Conservation (phyloP, 2,113 vertebrate genomes). For the Proteles cristata region DNA sequence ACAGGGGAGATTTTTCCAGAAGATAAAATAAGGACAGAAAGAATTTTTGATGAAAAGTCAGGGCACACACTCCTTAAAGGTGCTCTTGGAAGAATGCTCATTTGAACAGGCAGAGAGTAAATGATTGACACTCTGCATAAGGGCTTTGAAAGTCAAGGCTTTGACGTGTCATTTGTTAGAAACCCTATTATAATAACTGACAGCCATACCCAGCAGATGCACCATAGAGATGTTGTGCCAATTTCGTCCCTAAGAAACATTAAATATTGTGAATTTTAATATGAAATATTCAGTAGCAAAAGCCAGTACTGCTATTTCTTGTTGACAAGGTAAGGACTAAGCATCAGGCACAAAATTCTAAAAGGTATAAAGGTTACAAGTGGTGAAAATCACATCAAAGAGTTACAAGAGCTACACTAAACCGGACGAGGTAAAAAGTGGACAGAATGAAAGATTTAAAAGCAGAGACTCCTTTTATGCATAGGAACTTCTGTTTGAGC, state of each 20-base stretch:
- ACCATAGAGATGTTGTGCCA: slow-evolving; percentile 67
- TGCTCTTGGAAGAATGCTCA: slow-evolving; percentile 60
- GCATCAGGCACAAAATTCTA: slow-evolving; percentile 51
- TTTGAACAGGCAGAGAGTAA: slow-evolving; percentile 76
- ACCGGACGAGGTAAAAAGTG: slow-evolving; percentile 23
- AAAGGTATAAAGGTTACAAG: slow-evolving; percentile 59
- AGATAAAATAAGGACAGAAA: slow-evolving; percentile 62
- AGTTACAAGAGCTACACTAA: slow-evolving; percentile 54
- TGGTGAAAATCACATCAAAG: slow-evolving; percentile 37
- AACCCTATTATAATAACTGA: slow-evolving; percentile 80
- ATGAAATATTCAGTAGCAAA: slow-evolving; percentile 43
- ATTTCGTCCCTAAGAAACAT: slow-evolving; percentile 69
- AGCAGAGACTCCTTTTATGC: slow-evolving; percentile 5
- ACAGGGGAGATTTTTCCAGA: slow-evolving; percentile 44
- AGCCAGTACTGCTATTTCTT: slow-evolving; percentile 54
- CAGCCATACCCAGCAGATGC: slow-evolving; percentile 71
- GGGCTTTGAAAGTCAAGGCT: slow-evolving; percentile 79
- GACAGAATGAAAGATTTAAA: slow-evolving; percentile 45
- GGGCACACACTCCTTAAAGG: slow-evolving; percentile 70
- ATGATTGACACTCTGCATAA: slow-evolving; percentile 78
- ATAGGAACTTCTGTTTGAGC: slow-evolving; percentile 33
- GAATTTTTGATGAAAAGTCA: slow-evolving; percentile 79
- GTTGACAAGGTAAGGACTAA: slow-evolving; percentile 49
- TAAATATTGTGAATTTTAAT: slow-evolving; percentile 78
- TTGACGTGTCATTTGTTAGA: slow-evolving; percentile 80